Evolutionary conservation across 2,113 vertebrate species (phyloP).

Genomic region (Gopherus flavomarginatus): DNA sequence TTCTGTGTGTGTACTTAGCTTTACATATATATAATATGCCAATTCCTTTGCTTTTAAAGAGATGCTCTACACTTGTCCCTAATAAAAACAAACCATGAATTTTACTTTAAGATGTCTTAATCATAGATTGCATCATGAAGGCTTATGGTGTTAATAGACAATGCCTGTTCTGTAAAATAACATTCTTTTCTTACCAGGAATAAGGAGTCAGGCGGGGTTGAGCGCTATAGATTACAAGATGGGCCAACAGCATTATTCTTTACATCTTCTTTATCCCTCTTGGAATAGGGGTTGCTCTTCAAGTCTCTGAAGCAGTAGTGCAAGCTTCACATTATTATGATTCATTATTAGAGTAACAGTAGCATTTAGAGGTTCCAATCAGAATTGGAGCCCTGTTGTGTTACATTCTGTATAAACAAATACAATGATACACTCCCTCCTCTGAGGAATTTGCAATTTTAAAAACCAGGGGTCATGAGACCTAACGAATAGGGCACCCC

Average conservation of each 20-base stretch:
- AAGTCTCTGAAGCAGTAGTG: neutral
- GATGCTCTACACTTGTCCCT: neutral
- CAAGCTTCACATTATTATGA: neutral
- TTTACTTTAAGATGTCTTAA: conserved; percentile 56
- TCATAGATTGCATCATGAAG: conserved; percentile 41
- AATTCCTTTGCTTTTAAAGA: neutral
- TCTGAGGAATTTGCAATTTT: neutral
- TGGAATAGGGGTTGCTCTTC: neutral
- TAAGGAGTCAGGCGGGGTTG: conserved; percentile 22
- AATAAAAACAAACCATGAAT: conserved; percentile 18
- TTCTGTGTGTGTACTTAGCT: too few relatives aligned
- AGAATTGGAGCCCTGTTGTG: neutral
- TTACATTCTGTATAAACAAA: neutral
- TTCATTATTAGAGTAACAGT: neutral
- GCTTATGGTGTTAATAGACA: conserved; percentile 29
- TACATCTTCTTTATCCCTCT: neutral
- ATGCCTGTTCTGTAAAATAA: conserved; percentile 47
- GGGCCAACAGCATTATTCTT: neutral
- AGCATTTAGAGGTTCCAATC: neutral
- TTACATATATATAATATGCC: neutral
- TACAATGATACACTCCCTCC: rapidly evolving
- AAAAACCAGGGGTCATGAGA: neutral
- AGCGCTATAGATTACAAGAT: neutral
- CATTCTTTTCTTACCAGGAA: conserved; percentile 48
- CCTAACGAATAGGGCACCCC: rapidly evolving